phyloP scores from a whole-genome alignment of 2,113 vertebrate genomes.

The Alexandromys fortis region DNA sequence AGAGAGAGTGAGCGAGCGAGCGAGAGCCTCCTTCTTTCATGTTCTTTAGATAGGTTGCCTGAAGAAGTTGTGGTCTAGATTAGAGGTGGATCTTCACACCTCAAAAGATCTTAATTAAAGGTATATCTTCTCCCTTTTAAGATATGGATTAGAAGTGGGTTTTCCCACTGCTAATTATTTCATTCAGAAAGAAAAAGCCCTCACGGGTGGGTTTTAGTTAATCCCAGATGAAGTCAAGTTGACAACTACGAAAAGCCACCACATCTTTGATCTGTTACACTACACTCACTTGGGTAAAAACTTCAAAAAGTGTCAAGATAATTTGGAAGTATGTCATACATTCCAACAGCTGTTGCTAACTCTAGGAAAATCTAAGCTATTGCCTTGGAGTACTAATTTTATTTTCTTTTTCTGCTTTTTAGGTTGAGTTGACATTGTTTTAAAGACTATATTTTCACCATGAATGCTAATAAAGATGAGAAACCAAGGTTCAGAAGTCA shows the following conservation, averaged over 20 bases:
- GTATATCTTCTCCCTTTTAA: background rate
- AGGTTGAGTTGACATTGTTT: conserved; percentile 77
- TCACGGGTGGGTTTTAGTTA: background rate
- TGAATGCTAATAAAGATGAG: conserved; percentile 76
- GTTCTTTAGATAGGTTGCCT: background rate
- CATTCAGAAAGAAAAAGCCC: background rate
- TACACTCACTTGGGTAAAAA: background rate
- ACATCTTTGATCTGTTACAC: background rate
- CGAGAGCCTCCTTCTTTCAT: background rate
- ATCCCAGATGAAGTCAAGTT: background rate
- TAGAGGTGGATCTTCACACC: background rate
- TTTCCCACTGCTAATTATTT: background rate
- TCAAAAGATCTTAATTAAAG: background rate
- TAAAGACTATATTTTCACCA: conserved; percentile 66
- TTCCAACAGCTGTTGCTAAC: background rate
- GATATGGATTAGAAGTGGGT: background rate
- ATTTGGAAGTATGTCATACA: background rate
- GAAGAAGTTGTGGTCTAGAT: background rate
- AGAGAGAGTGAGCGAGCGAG: background rate
- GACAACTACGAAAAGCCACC: background rate
- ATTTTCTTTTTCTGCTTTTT: conserved; percentile 58
- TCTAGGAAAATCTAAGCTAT: background rate
- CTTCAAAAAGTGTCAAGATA: background rate
- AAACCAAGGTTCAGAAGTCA: conserved; percentile 69
- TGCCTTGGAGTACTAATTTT: conserved; percentile 48